phyloP scores from a whole-genome alignment of 2,888 invertebrate genomes.

The Chesias legatella region DNA sequence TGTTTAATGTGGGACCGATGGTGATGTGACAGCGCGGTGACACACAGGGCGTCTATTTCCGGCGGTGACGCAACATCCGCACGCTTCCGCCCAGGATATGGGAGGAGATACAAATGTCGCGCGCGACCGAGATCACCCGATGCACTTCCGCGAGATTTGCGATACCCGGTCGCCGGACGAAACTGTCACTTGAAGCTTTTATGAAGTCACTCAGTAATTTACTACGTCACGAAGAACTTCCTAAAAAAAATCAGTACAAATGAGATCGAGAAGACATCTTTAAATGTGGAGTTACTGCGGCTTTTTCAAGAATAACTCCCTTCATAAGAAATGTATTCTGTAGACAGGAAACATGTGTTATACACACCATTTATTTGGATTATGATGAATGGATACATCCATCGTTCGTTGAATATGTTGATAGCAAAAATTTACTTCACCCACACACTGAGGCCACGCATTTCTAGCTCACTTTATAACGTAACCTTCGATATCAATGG shows the following conservation, averaged over 20 bases:
- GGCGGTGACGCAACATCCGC: conserved; percentile 74
- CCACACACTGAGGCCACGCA: conserved; percentile 27
- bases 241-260: conserved; percentile 4
- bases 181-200: background rate
- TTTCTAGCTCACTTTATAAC: conserved; percentile 24
- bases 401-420: conserved; percentile 18
- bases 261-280: conserved; percentile 39
- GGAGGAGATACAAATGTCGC: conserved; percentile 60
- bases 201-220: too few species aligned
- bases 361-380: conserved; percentile 25
- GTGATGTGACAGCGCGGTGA: conserved; percentile 53
- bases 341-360: conserved; percentile 33
- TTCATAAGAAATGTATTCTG: conserved; percentile 44
- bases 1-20: conserved; percentile 27
- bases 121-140: conserved; percentile 53
- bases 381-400: conserved; percentile 26
- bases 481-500: conserved; percentile 24
- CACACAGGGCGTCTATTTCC: conserved; percentile 77
- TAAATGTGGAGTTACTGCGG: conserved; percentile 41
- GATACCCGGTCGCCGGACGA: conserved; percentile 8
- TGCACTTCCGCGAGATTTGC: conserved; percentile 60
- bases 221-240: conserved; percentile 4
- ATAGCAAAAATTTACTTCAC: conserved; percentile 26
- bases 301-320: conserved; percentile 45
- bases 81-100: conserved; percentile 70